Conservation (phyloP, 2,888 invertebrate species). For the Lasioglossum malachurum region DNA sequence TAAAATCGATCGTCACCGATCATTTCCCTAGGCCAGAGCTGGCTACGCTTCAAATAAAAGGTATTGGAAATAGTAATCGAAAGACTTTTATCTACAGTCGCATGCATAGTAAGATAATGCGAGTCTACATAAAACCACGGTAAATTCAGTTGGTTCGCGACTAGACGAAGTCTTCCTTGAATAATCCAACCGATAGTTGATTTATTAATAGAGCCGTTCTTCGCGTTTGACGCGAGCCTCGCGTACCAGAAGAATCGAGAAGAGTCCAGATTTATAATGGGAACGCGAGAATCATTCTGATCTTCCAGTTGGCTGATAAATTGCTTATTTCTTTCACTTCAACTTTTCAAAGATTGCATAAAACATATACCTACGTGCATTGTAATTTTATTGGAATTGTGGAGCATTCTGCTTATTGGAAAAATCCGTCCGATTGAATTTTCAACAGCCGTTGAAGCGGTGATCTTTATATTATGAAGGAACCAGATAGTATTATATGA, state of each 20-base stretch:
- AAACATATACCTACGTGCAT: too few relatives aligned
- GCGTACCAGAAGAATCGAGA: not conserved
- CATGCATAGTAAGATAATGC: not conserved
- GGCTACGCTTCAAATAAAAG: not conserved
- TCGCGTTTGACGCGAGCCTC: not conserved
- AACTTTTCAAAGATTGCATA: not conserved
- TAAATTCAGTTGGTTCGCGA: not conserved
- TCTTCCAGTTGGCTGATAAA: not conserved
- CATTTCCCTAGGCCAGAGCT: not conserved
- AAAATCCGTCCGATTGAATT: not conserved
- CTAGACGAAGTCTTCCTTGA: not conserved
- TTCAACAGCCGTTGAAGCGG: not conserved
- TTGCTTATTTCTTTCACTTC: not conserved
- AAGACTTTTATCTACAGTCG: not conserved
- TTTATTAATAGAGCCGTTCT: not conserved
- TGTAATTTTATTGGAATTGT: not conserved
- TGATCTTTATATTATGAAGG: too few relatives aligned
- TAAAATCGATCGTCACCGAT: constrained; percentile 18
- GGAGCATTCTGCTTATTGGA: not conserved
- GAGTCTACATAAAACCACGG: not conserved
- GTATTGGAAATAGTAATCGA: not conserved
- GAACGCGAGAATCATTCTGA: not conserved
- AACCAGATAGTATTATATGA: not conserved
- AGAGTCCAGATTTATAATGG: not conserved
- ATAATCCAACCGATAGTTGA: not conserved